These are phyloP conservation scores for Charanyca ferruginea DNA, from an alignment of 2,888 invertebrate species.

Conservation along the genomic window DNA sequence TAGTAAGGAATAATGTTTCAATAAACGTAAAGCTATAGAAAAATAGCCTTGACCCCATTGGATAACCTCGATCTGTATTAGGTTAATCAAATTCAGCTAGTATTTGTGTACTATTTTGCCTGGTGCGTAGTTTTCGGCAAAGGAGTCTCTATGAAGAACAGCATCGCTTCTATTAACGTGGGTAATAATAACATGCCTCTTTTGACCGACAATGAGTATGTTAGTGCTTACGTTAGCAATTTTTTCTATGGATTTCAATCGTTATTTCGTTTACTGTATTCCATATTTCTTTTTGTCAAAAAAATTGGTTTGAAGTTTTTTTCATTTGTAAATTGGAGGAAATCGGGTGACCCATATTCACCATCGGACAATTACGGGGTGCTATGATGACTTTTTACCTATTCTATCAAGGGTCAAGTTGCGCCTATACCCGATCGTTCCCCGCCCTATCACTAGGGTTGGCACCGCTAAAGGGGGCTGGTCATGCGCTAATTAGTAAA, in stretches of 20 bases:
- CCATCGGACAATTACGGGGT: slow-evolving; percentile 11
- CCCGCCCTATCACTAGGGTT: slow-evolving; percentile 47
- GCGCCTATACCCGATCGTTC: slow-evolving; percentile 22
- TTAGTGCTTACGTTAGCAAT: background rate
- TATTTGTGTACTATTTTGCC: slow-evolving; percentile 9
- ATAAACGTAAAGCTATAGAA: slow-evolving; percentile 43
- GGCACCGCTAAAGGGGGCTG: slow-evolving; percentile 43
- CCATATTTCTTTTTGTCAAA: no score
- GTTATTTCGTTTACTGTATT: no score
- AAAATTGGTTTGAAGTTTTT: no score
- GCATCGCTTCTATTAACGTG: no score
- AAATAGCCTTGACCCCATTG: slow-evolving; percentile 46
- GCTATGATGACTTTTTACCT: slow-evolving; percentile 42
- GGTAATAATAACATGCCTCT: background rate
- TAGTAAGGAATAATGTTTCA: slow-evolving; percentile 31
- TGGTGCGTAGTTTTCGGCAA: slow-evolving; percentile 14
- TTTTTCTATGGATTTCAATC: background rate
- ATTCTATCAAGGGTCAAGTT: slow-evolving; percentile 40
- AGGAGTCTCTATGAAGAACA: background rate
- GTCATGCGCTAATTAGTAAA: slow-evolving; percentile 53
- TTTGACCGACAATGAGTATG: background rate
- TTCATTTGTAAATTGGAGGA: background rate
- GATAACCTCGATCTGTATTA: slow-evolving; percentile 39
- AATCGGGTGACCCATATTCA: background rate
- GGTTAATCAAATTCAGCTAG: slow-evolving; percentile 48